Conservation (phyloP, 1,140 invertebrate species). For the Dolichoris vasculosae region DNA sequence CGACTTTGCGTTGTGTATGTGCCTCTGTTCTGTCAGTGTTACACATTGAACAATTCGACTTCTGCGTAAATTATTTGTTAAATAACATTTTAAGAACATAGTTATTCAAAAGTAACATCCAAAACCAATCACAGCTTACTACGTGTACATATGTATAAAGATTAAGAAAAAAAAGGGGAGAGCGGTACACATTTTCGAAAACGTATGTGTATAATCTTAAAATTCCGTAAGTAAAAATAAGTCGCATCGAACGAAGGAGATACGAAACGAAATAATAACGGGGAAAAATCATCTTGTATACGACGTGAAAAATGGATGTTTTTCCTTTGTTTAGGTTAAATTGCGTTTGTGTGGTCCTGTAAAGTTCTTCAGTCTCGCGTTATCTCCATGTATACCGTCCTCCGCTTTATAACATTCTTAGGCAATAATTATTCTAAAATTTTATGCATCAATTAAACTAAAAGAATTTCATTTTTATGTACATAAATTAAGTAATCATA, state of each 20-base stretch:
- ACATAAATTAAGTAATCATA: constrained; percentile 60
- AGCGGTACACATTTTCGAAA: constrained; percentile 57
- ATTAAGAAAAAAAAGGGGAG: constrained; percentile 57
- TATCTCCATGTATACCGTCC: constrained; percentile 59
- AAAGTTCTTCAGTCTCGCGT: constrained; percentile 60
- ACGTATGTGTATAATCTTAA: constrained; percentile 29
- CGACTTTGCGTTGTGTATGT: constrained; percentile 42
- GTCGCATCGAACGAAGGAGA: constrained; percentile 16
- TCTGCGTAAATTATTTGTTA: constrained; percentile 54
- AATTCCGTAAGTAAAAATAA: constrained; percentile 40
- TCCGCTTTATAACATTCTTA: constrained; percentile 55
- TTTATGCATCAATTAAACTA: constrained; percentile 56
- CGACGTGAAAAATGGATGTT: constrained; percentile 43
- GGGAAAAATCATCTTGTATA: constrained; percentile 28
- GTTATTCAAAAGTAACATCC: constrained; percentile 61
- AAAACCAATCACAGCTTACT: constrained; percentile 62
- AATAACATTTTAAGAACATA: constrained; percentile 59
- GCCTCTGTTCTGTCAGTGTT: constrained; percentile 52
- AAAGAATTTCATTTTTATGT: constrained; percentile 62
- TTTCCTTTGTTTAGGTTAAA: constrained; percentile 40
- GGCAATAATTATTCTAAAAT: constrained; percentile 57
- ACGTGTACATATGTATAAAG: constrained; percentile 54
- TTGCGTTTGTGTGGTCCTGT: constrained; percentile 54
- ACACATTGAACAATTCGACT: constrained; percentile 54
- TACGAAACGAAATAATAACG: constrained; percentile 12